phyloP scores from a whole-genome alignment of 2,888 invertebrate genomes.

The Protonemura montana region DNA sequence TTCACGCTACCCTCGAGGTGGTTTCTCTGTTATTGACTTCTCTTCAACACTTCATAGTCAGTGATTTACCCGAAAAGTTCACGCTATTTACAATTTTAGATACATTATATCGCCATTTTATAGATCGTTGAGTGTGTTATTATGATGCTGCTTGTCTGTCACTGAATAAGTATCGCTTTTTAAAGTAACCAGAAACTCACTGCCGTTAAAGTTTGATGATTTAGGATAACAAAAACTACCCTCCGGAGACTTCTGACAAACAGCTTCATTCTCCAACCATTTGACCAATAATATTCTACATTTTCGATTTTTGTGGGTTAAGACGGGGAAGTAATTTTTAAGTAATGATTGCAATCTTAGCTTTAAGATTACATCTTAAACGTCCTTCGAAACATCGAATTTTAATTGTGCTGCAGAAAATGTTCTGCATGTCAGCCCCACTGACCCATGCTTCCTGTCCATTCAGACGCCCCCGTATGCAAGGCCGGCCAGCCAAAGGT shows the following conservation, averaged over 20 bases:
- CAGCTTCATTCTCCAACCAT: too few species aligned
- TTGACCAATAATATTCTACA: too few species aligned
- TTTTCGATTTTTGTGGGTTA: too few species aligned
- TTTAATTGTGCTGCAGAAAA: too few species aligned
- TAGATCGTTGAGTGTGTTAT: neutral
- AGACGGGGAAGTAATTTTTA: too few species aligned
- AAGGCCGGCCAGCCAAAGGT: conserved; percentile 72
- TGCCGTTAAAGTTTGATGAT: too few species aligned
- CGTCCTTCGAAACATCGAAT: too few species aligned
- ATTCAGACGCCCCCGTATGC: conserved; percentile 69
- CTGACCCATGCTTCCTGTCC: neutral
- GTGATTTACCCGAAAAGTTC: neutral
- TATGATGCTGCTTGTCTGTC: neutral
- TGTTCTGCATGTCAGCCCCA: neutral
- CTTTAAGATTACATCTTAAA: too few species aligned
- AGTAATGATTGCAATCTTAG: too few species aligned
- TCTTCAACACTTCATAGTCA: neutral
- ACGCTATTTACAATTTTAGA: neutral
- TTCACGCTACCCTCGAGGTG: neutral
- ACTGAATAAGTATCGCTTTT: neutral
- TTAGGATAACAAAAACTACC: too few species aligned
- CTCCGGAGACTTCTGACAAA: too few species aligned
- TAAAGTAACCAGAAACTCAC: neutral
- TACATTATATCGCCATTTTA: neutral
- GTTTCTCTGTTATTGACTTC: neutral